A percentile compares a stretch with the other conserved stretches of the same genome.
Evolutionary conservation across 1,140 invertebrate genomes (phyloP).

Genomic region (Anagrus nilaparvatae): DNA sequence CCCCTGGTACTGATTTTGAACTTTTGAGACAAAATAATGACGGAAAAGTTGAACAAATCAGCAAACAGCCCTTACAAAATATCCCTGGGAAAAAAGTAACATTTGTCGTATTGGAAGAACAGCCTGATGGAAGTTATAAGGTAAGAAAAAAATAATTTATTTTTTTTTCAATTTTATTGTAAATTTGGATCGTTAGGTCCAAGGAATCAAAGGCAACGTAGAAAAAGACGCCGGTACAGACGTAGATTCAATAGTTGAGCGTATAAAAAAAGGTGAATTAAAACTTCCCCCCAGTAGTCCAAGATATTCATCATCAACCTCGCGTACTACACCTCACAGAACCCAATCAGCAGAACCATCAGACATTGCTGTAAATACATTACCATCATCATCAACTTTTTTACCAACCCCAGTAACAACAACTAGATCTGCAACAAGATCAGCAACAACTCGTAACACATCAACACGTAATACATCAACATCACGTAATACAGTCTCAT

Average conservation of each 20-base stretch:
- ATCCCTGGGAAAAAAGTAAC: conserved; percentile 71
- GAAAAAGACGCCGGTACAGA: conserved; percentile 57
- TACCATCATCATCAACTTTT: conserved; percentile 26
- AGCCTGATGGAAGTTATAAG: conserved; percentile 70
- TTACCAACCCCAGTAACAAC: neutral
- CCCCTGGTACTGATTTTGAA: conserved; percentile 66
- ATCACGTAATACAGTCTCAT: no score
- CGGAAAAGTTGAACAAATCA: conserved; percentile 61
- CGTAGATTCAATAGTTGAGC: conserved; percentile 69
- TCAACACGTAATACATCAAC: no score
- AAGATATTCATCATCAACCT: conserved; percentile 13
- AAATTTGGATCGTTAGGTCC: conserved; percentile 7
- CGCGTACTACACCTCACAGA: neutral
- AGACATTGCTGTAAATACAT: conserved; percentile 16
- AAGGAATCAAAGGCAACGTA: conserved; percentile 46
- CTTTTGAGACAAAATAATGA: conserved; percentile 61
- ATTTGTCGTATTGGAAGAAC: conserved; percentile 75
- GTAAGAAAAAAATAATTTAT: conserved; percentile 33
- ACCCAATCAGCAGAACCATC: neutral
- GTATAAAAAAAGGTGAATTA: conserved; percentile 69
- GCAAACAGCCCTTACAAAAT: conserved; percentile 46
- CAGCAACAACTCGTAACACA: neutral
- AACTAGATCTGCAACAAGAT: neutral
- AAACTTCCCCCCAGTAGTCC: conserved; percentile 57
- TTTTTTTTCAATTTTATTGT: neutral